Evolutionary conservation across 92 coral and sea anemone genomes (phyloP), one percentile per base, ranked within the genome.

Genomic region (Micromussa lordhowensis): DNA sequence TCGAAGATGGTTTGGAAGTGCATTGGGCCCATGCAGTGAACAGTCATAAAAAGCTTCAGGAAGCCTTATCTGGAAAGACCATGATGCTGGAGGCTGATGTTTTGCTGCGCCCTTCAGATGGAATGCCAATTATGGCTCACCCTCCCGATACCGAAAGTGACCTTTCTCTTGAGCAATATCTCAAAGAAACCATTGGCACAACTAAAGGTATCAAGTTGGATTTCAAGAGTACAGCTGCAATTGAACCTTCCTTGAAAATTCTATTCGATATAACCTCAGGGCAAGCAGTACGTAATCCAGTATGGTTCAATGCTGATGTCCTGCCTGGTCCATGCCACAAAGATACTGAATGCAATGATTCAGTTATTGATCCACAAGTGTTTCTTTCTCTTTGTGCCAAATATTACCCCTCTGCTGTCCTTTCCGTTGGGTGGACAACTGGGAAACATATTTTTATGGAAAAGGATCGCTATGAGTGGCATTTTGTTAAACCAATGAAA

Each of bases 31-130:
- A 97, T 88, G 98, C 98, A 2, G 94, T 93, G 8, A 97, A 97
- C 88, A 97, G 95, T 75, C 90, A 68, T 9, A 89, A 88, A 26
- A 79, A 86, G 35, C 96, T 97, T 17, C 81, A 91, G 61, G 57
- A 89, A 66, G 93, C 89, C 13, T 80, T 97, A 40, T 81, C 95
- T 59, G 88, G 92, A 48, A 64, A 80, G 68, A 63, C 68, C 38
- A 92, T 91, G 94, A 97, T 95, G 98, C 90, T 97, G 49, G 99
- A 97, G 71, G 99, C 97, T 31, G 99, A 97, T 86, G 97, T 97
- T 3, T 54, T 69, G 16, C 91, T 94, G 83, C 78, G 89, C 18
- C 86, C 74, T 68, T 63, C 80, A n/a, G 96, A 93, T 63, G 91
- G 92, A 17, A 91, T 40, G 28, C 98, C 98, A 6, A 85, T 97